A percentile compares a stretch with the other conserved stretches of the same genome.
Evolutionary conservation across 1,140 invertebrate species (phyloP).

Genomic region (Drosophila leontia): DNA sequence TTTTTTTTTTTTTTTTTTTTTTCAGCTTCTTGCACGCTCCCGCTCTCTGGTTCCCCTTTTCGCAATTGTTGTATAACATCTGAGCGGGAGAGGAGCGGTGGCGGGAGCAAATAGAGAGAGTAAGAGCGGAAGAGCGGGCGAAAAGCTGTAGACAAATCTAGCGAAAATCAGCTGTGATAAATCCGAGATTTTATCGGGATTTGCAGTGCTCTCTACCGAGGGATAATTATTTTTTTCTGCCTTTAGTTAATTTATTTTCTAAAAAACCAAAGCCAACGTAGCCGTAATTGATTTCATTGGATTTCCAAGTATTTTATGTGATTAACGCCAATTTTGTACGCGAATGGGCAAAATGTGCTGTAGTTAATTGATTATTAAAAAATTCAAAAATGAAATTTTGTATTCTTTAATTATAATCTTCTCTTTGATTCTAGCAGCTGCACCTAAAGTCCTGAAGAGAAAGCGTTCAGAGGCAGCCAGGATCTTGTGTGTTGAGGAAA

Average conservation of each 20-base stretch:
- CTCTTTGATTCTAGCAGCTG: background rate
- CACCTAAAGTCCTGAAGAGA: background rate
- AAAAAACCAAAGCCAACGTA: background rate
- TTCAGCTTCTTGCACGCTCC: conserved; percentile 19
- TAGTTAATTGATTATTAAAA: too few species aligned
- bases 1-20: conserved; percentile 13
- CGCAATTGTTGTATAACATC: conserved; percentile 75
- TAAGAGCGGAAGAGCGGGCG: conserved; percentile 11
- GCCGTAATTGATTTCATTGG: background rate
- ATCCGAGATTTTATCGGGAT: conserved; percentile 1
- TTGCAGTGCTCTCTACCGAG: background rate
- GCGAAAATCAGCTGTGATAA: conserved; percentile 23
- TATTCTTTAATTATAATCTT: background rate
- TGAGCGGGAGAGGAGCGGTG: conserved; percentile 4
- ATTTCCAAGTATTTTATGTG: background rate
- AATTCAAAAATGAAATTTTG: too few species aligned
- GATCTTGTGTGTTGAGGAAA: background rate
- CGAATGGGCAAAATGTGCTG: background rate
- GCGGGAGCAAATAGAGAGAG: conserved; percentile 10
- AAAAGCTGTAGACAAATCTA: conserved; percentile 46
- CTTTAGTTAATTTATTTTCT: background rate
- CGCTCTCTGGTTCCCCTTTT: conserved; percentile 19
- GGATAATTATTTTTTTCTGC: background rate
- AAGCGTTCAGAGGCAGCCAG: background rate
- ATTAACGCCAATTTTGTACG: background rate